These are phyloP conservation scores for Geotrypetes seraphini DNA, from an alignment of 2,797 vertebrate species.

Conservation along the genomic window DNA sequence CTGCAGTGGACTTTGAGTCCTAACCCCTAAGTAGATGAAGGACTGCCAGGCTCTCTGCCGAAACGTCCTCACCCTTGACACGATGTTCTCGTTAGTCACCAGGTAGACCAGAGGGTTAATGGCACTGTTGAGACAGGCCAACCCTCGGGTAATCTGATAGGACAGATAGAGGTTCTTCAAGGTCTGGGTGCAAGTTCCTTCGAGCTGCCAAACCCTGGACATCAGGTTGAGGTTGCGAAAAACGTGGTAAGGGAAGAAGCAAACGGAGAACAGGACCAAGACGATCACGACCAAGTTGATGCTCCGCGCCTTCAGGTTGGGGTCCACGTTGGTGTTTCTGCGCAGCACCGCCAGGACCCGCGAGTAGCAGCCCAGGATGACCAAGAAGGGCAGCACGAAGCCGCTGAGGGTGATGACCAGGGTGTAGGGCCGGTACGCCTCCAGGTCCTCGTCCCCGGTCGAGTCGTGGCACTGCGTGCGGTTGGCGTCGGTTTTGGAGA, in stretches of 20 bases:
- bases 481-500: constrained; percentile 28
- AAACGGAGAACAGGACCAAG: constrained; percentile 58
- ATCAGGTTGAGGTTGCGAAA: constrained; percentile 59
- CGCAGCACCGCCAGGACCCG: constrained; percentile 53
- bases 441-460: constrained; percentile 13
- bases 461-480: constrained; percentile 47
- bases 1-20: not conserved
- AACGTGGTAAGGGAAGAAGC: constrained; percentile 68
- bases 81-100: constrained; percentile 48
- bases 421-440: constrained; percentile 43
- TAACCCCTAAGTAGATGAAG: constrained; percentile 7
- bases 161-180: constrained; percentile 46
- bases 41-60: constrained; percentile 2
- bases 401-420: constrained; percentile 42
- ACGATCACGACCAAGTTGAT: constrained; percentile 53
- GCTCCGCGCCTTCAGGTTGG: constrained; percentile 49
- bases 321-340: constrained; percentile 41
- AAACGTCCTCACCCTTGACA: constrained; percentile 23
- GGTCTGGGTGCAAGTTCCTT: constrained; percentile 26
- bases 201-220: constrained; percentile 34
- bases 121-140: constrained; percentile 64
- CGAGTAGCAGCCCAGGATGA: constrained; percentile 58
- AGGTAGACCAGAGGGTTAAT: constrained; percentile 68
- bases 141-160: constrained; percentile 60
- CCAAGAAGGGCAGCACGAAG: constrained; percentile 52